Evolutionary conservation across 23 tunicate genomes (phyloP), one percentile per base, ranked within the genome.

Genomic region (Pegea sp.): DNA sequence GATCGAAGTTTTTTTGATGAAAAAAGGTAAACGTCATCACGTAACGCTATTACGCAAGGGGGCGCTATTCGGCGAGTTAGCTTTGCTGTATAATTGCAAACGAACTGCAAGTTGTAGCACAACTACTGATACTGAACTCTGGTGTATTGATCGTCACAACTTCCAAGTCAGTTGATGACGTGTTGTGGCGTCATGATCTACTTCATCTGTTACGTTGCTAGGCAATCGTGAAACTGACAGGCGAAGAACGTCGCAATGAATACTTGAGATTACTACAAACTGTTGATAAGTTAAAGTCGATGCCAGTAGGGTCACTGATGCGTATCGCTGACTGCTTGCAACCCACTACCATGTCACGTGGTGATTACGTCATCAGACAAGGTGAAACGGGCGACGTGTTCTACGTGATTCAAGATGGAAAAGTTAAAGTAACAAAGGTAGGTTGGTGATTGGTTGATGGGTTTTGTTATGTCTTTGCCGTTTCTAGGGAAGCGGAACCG

Each of bases 11-110:
- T 74, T 26, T 34, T 67, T 62, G 24, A 29, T 59, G 18, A 74
- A 74, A 59, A 51, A 64, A 2, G 33, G 53, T 2, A 24, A 59
- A 28, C 64, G 51, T 49, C 22, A 23, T 20, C 84, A 74, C 48
- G 72, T 80, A 30, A 53, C 55, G n/a, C 65, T 50, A 20, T 34
- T 80, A 42, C 55, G 67, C 33, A 64, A 66, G 3, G 96, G 96
- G 0, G 62, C 73, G n/a, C 73, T 89, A 28, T 89, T 89, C 49
- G 98, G 98, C 28, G 98, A 89, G 53, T 49, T 89, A 42, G 98
- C 98, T 24, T 71, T 89, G 25, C 24, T 89, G 57, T 89, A 89
- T 63, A 78, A 78, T 68, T 89, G 98, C 69, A 66, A 66, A 31
- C 44, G 98, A 50, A 89, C 98, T 7, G 96, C 96, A 0, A 60